Evolutionary conservation across 2,113 vertebrate species (phyloP).

Genomic region (Oxyura jamaicensis): DNA sequence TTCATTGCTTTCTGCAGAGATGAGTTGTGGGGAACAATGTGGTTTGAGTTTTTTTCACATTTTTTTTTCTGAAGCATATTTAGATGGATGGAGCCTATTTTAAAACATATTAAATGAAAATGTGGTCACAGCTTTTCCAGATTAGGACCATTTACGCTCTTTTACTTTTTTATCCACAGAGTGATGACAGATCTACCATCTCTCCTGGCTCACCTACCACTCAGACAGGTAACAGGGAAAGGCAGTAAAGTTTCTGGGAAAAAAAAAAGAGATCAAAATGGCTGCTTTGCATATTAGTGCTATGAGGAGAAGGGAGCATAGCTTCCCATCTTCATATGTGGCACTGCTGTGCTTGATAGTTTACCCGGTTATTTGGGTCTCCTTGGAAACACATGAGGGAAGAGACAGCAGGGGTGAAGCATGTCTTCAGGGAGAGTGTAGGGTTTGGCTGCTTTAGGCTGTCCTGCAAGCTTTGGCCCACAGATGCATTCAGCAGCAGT

Average conservation of each 20-base stretch:
- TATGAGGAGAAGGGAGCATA: not conserved
- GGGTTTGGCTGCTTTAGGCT: not conserved
- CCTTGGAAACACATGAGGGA: not conserved
- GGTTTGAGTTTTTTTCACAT: not conserved
- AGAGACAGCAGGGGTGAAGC: not conserved
- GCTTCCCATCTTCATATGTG: not conserved
- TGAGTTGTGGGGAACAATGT: not conserved
- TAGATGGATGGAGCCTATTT: not conserved
- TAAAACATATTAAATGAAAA: not conserved
- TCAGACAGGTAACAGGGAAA: slow-evolving; percentile 83
- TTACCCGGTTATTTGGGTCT: not conserved
- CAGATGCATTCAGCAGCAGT: not conserved
- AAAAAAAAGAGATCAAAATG: not conserved
- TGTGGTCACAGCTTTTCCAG: not conserved
- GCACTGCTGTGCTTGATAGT: not conserved
- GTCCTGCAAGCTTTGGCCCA: not conserved
- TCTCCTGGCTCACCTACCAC: slow-evolving; percentile 73
- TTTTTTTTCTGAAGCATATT: not conserved
- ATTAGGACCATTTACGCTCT: slow-evolving; percentile 10
- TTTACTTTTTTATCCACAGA: slow-evolving; percentile 76
- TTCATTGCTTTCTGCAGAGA: not conserved
- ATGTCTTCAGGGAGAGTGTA: not conserved
- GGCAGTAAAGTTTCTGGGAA: not conserved
- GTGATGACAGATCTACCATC: slow-evolving; percentile 84
- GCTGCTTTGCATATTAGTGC: not conserved